Evolutionary conservation across 2,888 invertebrate species (phyloP).

Genomic region (Timema podura): DNA sequence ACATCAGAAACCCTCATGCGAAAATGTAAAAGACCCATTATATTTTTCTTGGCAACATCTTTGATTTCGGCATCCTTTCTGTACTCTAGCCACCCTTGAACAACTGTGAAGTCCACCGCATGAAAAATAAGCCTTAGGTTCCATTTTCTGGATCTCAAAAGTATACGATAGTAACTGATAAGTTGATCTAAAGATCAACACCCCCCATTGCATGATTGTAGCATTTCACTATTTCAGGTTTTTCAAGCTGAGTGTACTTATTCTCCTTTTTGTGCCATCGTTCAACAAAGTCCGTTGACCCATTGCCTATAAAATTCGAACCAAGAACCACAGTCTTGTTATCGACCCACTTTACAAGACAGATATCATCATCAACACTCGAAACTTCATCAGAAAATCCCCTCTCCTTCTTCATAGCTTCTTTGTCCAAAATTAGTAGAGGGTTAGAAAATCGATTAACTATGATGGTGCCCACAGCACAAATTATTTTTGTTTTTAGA

Average conservation of each 20-base stretch:
- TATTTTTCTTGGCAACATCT: background rate
- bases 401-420: background rate
- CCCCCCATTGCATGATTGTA: slow-evolving; percentile 34
- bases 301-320: background rate
- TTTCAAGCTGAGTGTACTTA: slow-evolving; percentile 32
- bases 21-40: background rate
- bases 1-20: background rate
- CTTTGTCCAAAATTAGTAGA: background rate
- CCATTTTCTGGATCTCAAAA: slow-evolving; percentile 33
- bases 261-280: slow-evolving; percentile 30
- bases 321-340: slow-evolving; percentile 5
- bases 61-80: slow-evolving; percentile 6
- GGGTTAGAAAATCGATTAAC: slow-evolving; percentile 6
- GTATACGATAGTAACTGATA: slow-evolving; percentile 27
- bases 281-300: slow-evolving; percentile 10
- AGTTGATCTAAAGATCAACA: slow-evolving; percentile 12
- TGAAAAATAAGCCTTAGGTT: slow-evolving; percentile 27
- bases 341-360: slow-evolving; percentile 1
- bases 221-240: slow-evolving; percentile 34
- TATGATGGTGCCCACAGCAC: background rate
- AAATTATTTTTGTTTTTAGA: slow-evolving; percentile 26
- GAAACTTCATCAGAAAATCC: background rate
- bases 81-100: slow-evolving; percentile 36
- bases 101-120: slow-evolving; percentile 29
- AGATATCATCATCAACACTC: background rate